Evolutionary conservation across 2,888 invertebrate genomes (phyloP).

Genomic region (Eupithecia dodoneata): DNA sequence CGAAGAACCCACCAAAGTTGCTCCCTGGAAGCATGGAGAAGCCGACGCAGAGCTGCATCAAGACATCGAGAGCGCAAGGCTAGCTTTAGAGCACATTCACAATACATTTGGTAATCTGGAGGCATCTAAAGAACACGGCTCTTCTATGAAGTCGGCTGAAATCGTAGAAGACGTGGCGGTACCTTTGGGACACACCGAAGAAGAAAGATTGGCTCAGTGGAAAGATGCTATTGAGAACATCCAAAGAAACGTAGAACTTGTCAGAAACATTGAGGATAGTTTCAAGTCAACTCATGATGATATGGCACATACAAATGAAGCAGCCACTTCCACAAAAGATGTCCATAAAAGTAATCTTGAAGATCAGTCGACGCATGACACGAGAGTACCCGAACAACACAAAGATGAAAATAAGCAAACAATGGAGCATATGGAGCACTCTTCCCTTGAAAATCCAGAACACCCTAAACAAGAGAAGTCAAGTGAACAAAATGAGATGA

Average conservation of each 20-base stretch:
- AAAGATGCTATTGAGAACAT: slow-evolving; percentile 67
- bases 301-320: slow-evolving; percentile 21
- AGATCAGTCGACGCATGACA: slow-evolving; percentile 30
- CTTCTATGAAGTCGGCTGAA: slow-evolving; percentile 49
- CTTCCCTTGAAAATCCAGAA: slow-evolving; percentile 2
- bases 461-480: slow-evolving; percentile 37
- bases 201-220: slow-evolving; percentile 69
- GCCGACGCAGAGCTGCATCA: slow-evolving; percentile 62
- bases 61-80: slow-evolving; percentile 67
- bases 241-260: slow-evolving; percentile 65
- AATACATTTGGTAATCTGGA: slow-evolving; percentile 64
- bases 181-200: slow-evolving; percentile 55
- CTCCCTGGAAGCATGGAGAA: slow-evolving; percentile 50
- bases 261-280: slow-evolving; percentile 69
- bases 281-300: slow-evolving; percentile 50
- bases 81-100: slow-evolving; percentile 67
- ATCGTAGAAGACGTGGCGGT: slow-evolving; percentile 48
- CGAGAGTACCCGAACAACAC: slow-evolving; percentile 36
- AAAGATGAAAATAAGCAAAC: slow-evolving; percentile 30
- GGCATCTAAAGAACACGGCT: slow-evolving; percentile 55
- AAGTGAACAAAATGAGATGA: slow-evolving; percentile 29
- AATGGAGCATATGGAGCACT: neutral
- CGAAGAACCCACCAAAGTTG: slow-evolving; percentile 52
- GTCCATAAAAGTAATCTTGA: slow-evolving; percentile 22
- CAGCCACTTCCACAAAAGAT: slow-evolving; percentile 8